Evolutionary conservation across 2,797 vertebrate genomes (phyloP), one percentile per base, ranked within the genome.

Genomic region (Hydrocynus forskahlii): DNA sequence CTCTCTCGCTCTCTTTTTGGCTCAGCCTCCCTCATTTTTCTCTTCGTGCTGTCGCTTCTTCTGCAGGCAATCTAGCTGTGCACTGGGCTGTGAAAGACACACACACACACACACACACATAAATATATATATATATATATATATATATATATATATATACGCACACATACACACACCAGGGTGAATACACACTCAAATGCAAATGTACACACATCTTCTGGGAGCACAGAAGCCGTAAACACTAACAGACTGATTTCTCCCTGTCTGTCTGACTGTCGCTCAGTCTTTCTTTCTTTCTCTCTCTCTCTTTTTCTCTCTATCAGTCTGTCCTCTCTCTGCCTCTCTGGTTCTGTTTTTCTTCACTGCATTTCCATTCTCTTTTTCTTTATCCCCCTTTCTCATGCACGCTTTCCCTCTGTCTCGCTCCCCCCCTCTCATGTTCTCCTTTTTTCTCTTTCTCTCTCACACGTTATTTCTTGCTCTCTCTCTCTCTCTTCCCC

Each of bases 1-100:
- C 29, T 66, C 62, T 81, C 45, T 64, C 35, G 43, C 77, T 77
- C 77, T 73, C 63, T 55, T 60, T 83, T 82, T 83, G 83, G 79
- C 86, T 80, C 79, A 67, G n/a, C 86, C 75, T 87, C 40, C 59
- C 81, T 83, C 82, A 84, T 89, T 88, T 86, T 85, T 86, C 82
- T 84, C 84, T 83, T 76, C 55, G 55, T 81, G 79, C 85, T 84
- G 85, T 85, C 80, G 84, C 82, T 84, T 88, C 85, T 88, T 82
- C 85, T 86, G 81, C 81, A 89, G 90, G 91, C 90, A 91, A 90
- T 92, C 88, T 89, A 86, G 88, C 81, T 86, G 89, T 87, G 90
- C 93, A 88, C 77, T 88, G 88, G 90, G 88, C 88, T 90, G 91
- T 92, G 89, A 93, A 90, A 86, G 87, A 85, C 81, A 68, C 78